Percentiles rank a stretch among this genome's conserved stretches.
Conservation (phyloP, 2,113 vertebrate genomes). For the Miniopterus natalensis region DNA sequence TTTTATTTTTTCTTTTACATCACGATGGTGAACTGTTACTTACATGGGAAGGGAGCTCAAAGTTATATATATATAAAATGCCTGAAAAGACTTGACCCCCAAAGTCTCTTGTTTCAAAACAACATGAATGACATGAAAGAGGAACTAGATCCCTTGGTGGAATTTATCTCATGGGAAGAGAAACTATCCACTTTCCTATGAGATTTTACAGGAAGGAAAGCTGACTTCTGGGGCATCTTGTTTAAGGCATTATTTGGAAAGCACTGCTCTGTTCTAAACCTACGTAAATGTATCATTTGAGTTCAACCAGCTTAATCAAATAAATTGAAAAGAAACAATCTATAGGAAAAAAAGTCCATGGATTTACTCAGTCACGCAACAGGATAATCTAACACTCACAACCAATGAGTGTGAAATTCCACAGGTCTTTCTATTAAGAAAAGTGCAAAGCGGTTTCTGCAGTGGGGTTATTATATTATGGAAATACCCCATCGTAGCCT, state of each 20-base stretch:
- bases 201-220: not conserved
- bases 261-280: not conserved
- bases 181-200: not conserved
- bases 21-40: conserved; percentile 51
- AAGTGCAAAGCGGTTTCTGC: conserved; percentile 35
- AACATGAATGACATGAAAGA: conserved; percentile 52
- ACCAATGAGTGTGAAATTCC: not conserved
- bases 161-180: not conserved
- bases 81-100: not conserved
- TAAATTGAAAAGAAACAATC: not conserved
- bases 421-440: not conserved
- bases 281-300: not conserved
- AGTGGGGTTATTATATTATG: not conserved
- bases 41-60: conserved; percentile 45
- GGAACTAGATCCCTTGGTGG: conserved; percentile 3
- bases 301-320: not conserved
- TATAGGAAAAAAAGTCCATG: not conserved
- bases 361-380: not conserved
- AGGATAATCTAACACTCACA: not conserved
- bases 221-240: not conserved
- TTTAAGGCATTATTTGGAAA: not conserved
- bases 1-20: conserved; percentile 62
- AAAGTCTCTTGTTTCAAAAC: not conserved
- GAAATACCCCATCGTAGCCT: not conserved
- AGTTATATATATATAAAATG: conserved; percentile 15